These are phyloP conservation scores for Meleagris gallopavo DNA, from an alignment of 2,113 vertebrate genomes.

Conservation along the genomic window DNA sequence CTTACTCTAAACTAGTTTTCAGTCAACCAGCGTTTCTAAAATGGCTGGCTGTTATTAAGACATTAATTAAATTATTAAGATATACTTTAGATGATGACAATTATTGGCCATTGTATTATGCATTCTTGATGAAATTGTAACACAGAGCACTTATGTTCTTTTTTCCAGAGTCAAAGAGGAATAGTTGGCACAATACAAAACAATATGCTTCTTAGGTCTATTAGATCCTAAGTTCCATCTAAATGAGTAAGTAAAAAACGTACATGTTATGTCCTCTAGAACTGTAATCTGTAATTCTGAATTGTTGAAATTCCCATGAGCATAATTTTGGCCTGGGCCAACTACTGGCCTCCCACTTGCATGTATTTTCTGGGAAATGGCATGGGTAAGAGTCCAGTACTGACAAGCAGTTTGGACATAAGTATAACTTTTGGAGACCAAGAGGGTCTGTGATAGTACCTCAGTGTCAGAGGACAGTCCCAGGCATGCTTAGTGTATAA, in stretches of 20 bases:
- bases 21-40: background rate
- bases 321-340: background rate
- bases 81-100: background rate
- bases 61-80: background rate
- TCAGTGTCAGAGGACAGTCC: background rate
- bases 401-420: background rate
- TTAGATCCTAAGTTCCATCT: background rate
- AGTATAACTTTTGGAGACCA: background rate
- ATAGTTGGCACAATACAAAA: background rate
- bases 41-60: background rate
- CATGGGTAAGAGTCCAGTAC: background rate
- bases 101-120: background rate
- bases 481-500: background rate
- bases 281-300: background rate
- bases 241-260: background rate
- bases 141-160: background rate
- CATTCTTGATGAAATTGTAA: background rate
- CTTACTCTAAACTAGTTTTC: background rate
- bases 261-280: background rate
- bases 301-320: background rate
- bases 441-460: background rate
- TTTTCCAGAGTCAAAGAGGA: background rate
- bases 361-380: background rate
- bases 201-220: background rate
- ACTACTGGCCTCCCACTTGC: background rate